Evolutionary conservation across 2,888 invertebrate species (phyloP), one percentile per base, ranked within the genome.

Genomic region (Cataglyphis altisquamis): DNA sequence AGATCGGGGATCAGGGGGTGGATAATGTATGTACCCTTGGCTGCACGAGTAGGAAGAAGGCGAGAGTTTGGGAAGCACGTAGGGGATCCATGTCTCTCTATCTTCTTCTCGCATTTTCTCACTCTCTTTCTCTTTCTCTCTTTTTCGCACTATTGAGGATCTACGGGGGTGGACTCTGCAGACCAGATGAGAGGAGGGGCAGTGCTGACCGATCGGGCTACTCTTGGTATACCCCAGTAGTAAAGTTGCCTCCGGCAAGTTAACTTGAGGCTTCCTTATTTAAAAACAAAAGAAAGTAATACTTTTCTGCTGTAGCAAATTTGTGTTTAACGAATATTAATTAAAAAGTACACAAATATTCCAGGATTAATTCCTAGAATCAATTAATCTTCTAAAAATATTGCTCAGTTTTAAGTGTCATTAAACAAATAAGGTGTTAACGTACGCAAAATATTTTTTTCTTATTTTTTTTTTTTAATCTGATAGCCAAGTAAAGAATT

Each of bases 1-100:
- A 86, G 88, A 88, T 87, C 86, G 89, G 89, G 91, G 92, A 91
- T 92, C 91, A 91, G 91, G 92, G 92, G 92, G 90, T 89, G 92
- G 91, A 93, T 94, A 94, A 94, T 94, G 93, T 94, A 94, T 94
- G 94, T 94, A 94, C 94, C 94, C 94, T 92, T 90, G 90, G 90
- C 83, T 80, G 88, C 83, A 84, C 77, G 84, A 73, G 86, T 81
- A 82, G 68, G 72, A 45, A 85, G 64, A 72, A 73, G 68, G 60
- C 72, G 85, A 74, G 85, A 55, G 55, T 29, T 81, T 45, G 55
- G 63, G 82, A 82, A 82, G 85, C 88, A 86, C 86, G 85, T 84
- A 84, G 67, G 70, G 84, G 73, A 80, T 45, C 84, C 81, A 82
- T 86, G 68, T 87, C 64, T 84, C 62, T 82, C 78, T 73, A 67